Conservation (phyloP, 2,797 vertebrate species). For the Alauda arvensis region DNA sequence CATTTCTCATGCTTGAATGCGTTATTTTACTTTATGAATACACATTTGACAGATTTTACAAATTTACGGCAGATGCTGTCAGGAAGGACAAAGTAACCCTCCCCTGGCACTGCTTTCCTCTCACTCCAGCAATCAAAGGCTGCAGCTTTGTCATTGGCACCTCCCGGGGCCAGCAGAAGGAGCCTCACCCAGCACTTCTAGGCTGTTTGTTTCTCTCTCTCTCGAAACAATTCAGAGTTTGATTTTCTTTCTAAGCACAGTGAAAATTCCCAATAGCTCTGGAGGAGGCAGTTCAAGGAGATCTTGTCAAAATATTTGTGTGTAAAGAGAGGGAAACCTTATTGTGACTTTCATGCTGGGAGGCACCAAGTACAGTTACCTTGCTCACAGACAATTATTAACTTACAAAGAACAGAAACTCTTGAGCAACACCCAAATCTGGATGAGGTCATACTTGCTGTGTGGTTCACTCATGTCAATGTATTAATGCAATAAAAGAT, state of each 20-base stretch:
- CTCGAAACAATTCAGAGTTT: background rate
- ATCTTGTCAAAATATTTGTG: constrained; percentile 39
- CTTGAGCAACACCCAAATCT: background rate
- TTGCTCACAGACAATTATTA: background rate
- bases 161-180: background rate
- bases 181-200: background rate
- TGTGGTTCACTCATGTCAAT: background rate
- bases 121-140: constrained; percentile 8
- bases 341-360: background rate
- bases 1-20: background rate
- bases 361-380: background rate
- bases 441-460: background rate
- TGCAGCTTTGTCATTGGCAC: constrained; percentile 19
- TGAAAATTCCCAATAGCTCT: constrained; percentile 6
- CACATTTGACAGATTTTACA: constrained; percentile 1
- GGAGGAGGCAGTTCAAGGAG: background rate
- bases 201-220: constrained; percentile 11
- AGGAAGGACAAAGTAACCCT: background rate
- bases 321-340: background rate
- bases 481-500: constrained; percentile 20
- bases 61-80: background rate
- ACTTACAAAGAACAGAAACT: background rate
- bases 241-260: constrained; percentile 11
- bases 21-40: constrained; percentile 6
- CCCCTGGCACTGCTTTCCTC: background rate